These are phyloP conservation scores for Drosophila ercepeae DNA, from an alignment of 1,140 invertebrate species.

Conservation along the genomic window DNA sequence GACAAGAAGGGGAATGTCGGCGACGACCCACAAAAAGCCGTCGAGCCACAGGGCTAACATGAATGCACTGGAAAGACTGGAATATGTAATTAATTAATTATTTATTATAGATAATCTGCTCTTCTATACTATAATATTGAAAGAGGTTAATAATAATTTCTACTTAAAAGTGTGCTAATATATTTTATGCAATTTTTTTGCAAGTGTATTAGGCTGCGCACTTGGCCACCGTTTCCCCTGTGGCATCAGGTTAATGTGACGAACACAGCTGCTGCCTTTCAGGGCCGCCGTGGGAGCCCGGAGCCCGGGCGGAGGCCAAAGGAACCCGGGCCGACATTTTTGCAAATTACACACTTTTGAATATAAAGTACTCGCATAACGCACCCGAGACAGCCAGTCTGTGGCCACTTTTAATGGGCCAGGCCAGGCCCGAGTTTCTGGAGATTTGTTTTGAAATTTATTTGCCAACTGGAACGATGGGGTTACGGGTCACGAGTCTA, in stretches of 20 bases:
- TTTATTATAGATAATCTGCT: neutral
- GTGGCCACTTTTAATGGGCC: constrained; percentile 61
- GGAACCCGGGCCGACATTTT: constrained; percentile 48
- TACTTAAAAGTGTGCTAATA: too few relatives aligned
- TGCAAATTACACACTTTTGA: constrained; percentile 81
- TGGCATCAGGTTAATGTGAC: constrained; percentile 72
- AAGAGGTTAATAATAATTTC: too few relatives aligned
- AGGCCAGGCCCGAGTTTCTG: neutral
- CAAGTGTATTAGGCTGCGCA: constrained; percentile 3
- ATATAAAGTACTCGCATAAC: constrained; percentile 76
- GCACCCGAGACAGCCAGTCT: constrained; percentile 56
- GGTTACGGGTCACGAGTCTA: neutral
- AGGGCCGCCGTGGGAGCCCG: constrained; percentile 2
- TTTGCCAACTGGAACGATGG: neutral
- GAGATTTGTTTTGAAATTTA: constrained; percentile 31
- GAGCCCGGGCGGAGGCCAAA: neutral
- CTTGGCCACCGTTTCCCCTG: constrained; percentile 7
- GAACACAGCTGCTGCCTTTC: constrained; percentile 62
- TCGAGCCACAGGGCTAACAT: constrained; percentile 17
- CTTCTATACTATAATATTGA: too few relatives aligned
- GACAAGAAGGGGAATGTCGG: constrained; percentile 8
- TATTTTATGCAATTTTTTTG: neutral
- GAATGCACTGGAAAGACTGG: constrained; percentile 1
- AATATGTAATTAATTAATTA: neutral
- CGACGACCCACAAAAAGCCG: constrained; percentile 41